Percentiles rank a stretch among this genome's conserved stretches.
These are phyloP conservation scores for Heliconius himera DNA, from an alignment of 1,140 invertebrate species.

Conservation along the genomic window DNA sequence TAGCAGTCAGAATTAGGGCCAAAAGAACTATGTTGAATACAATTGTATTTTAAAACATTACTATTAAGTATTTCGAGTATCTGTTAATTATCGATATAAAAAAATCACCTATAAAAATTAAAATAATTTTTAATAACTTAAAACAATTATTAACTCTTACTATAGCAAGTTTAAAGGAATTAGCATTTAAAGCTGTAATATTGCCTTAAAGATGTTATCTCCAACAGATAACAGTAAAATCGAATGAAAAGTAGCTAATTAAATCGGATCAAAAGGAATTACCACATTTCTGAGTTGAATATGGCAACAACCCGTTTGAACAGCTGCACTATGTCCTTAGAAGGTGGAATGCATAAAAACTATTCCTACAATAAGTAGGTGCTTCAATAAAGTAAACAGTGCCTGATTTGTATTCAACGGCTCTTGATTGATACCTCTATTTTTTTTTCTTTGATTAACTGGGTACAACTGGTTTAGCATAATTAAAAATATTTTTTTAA, in stretches of 20 bases:
- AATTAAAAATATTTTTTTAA: not conserved
- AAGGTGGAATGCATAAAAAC: slow-evolving; percentile 44
- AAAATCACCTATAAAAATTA: not conserved
- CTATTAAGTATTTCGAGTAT: too few relatives aligned
- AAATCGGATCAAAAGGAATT: slow-evolving; percentile 56
- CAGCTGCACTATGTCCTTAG: slow-evolving; percentile 46
- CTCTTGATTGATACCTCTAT: slow-evolving; percentile 21
- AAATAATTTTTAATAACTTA: slow-evolving; percentile 29
- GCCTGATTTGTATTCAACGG: slow-evolving; percentile 49
- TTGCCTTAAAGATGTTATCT: slow-evolving; percentile 36
- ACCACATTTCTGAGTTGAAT: slow-evolving; percentile 52
- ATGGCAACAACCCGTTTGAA: slow-evolving; percentile 49
- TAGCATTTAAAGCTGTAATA: slow-evolving; percentile 34
- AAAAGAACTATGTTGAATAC: too few relatives aligned
- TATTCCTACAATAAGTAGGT: slow-evolving; percentile 53
- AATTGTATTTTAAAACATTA: too few relatives aligned
- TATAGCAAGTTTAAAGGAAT: slow-evolving; percentile 16
- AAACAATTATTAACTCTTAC: slow-evolving; percentile 20
- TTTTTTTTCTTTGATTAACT: not conserved
- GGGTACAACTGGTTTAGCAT: not conserved
- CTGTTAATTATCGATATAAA: too few relatives aligned
- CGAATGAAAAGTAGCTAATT: slow-evolving; percentile 54
- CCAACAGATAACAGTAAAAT: slow-evolving; percentile 44
- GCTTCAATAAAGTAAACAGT: slow-evolving; percentile 67
- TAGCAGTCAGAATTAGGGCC: too few relatives aligned